Evolutionary conservation across 1,140 invertebrate genomes (phyloP).

Genomic region (Drosophila nannoptera): DNA sequence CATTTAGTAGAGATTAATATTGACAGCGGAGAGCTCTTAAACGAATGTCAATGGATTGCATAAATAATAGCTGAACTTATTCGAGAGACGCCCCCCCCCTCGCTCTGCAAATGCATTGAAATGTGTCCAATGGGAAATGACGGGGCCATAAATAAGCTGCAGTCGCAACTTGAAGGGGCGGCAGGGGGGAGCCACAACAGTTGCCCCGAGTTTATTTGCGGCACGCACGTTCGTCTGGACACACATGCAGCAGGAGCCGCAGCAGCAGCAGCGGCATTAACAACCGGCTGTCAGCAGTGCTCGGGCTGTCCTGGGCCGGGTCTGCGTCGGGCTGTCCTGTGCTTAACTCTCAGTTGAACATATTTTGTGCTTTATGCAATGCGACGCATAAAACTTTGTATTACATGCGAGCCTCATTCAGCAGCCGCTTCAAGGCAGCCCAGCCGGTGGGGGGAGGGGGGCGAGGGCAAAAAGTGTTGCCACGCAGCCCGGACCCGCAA

Average conservation of each 20-base stretch:
- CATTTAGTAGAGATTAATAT: constrained; percentile 29
- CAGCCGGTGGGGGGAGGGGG: no score
- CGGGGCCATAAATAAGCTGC: constrained; percentile 73
- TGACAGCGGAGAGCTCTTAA: not conserved
- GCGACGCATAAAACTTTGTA: constrained; percentile 63
- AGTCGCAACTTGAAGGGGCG: constrained; percentile 18
- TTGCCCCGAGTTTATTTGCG: constrained; percentile 2
- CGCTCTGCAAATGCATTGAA: constrained; percentile 70
- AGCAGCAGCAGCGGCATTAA: no score
- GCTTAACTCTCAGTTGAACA: constrained; percentile 44
- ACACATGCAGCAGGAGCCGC: constrained; percentile 27
- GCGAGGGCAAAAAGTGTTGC: not conserved
- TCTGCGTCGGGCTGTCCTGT: constrained; percentile 7
- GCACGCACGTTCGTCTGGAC: constrained; percentile 38
- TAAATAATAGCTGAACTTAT: constrained; percentile 11
- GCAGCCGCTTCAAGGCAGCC: not conserved
- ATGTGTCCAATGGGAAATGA: constrained; percentile 71
- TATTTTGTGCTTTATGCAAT: constrained; percentile 71
- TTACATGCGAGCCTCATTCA: constrained; percentile 20
- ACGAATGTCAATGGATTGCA: not conserved
- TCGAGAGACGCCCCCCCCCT: constrained; percentile 12
- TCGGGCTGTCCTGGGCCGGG: not conserved
- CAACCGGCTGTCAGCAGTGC: constrained; percentile 8
- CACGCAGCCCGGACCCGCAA: constrained; percentile 3
- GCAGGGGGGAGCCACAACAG: constrained; percentile 10